Base-by-base conservation (phyloP, 2,888 invertebrate genomes). In the Brachylomia viminalis region DNA sequence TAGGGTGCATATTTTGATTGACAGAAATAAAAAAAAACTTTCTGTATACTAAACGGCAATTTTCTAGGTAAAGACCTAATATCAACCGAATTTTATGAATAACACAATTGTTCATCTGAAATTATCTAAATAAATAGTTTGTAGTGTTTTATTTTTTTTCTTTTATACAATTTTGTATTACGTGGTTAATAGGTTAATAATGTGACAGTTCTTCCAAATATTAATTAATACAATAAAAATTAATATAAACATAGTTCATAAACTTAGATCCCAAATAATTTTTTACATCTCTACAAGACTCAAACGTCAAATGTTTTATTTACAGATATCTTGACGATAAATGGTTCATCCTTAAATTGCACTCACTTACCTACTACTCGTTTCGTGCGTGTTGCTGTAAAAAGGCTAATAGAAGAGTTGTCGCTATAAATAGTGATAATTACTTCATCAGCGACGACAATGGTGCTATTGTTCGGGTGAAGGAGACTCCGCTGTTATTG, bases 391-490 rank as follows among this genome's bases (percentile, higher is more conserved):
- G 79, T 38, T 71, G 33, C 3, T 5, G 47, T 38, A 72, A 77
- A 79, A 86, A 85, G 70, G 49, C 75, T 82, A 76, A 75, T 77
- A 58, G 49, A 69, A 70, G 59, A 75, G n/a, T 62, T 79, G 64
- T 64, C 38, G 17, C 76, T 73, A 79, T 83, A 80, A 80, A 80
- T 76, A 72, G 73, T 64, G 66, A 49, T 86, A 86, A 86, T 86
- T 85, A 81, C 86, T 86, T 87, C 69, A 87, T 86, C 75, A 75
- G 49, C 47, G 15, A 23, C 54, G 47, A 83, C 80, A 87, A 79
- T 79, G 70, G 72, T 68, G 75, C 80, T 54, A 75, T 85, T 84
- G 77, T 81, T 56, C 62, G 54, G 64, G 70, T 79, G 75, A 81
- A 85, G 85, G 87, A 78, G 65, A 64, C 54, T 47, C n/a, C 27